These are phyloP conservation scores for Adelphocoris suturalis DNA, from an alignment of 2,888 invertebrate species.

Conservation along the genomic window DNA sequence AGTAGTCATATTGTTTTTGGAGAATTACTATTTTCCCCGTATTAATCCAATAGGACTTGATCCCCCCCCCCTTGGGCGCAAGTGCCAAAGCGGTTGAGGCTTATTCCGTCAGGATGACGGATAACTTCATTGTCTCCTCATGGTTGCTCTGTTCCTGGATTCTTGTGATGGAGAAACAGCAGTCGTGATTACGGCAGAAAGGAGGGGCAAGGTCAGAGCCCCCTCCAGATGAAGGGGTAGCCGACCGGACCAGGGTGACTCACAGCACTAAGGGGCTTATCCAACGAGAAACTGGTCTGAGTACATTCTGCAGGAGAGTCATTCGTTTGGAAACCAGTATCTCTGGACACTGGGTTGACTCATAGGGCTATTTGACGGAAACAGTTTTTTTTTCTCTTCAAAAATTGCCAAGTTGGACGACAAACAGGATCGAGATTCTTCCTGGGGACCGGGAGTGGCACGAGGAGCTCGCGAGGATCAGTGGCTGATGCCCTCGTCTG, in stretches of 20 bases:
- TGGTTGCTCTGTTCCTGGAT: not conserved
- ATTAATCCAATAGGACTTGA: too few relatives aligned
- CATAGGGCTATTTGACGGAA: not conserved
- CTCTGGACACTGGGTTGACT: not conserved
- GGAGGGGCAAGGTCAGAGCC: conserved; percentile 12
- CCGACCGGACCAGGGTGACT: conserved; percentile 10
- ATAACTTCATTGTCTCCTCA: not conserved
- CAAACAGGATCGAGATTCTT: not conserved
- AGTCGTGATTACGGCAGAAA: not conserved
- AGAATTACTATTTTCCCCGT: too few relatives aligned
- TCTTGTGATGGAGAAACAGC: not conserved
- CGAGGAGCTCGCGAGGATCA: not conserved
- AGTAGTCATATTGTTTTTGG: too few relatives aligned
- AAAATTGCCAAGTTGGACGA: not conserved
- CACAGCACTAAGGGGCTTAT: conserved; percentile 15
- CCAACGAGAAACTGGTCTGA: conserved; percentile 32
- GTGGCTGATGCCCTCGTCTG: not conserved
- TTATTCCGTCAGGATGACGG: too few relatives aligned
- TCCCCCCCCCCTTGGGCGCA: too few relatives aligned
- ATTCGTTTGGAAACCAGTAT: not conserved
- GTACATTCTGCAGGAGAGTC: conserved; percentile 18
- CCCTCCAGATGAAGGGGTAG: not conserved
- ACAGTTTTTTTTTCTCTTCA: not conserved
- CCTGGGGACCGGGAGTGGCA: not conserved
- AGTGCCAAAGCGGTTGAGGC: too few relatives aligned